Evolutionary conservation across 2,888 invertebrate genomes (phyloP), one percentile per base, ranked within the genome.

Genomic region (Leptothorax acervorum): DNA sequence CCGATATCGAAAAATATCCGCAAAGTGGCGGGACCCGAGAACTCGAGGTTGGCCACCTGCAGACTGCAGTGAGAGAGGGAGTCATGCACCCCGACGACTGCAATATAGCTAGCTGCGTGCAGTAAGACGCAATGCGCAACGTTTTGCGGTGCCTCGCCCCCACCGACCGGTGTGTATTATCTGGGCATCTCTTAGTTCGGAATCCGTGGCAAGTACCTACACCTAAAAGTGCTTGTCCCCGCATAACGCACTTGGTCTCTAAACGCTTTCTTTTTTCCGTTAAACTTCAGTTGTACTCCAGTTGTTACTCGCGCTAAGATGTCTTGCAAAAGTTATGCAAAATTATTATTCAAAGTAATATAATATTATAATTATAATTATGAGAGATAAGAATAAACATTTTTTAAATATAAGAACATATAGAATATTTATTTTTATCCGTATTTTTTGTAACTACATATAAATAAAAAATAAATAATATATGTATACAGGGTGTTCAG

Each of bases 111-210:
- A 83, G 83, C 88, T 90, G 90, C 91, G 90, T 90, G 89, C 86
- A 85, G 90, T 88, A 92, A 92, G 93, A 93, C 94, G 94, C 94
- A 94, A 92, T 94, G 94, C 94, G 94, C 93, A 94, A 94, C 92
- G 90, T 92, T 93, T 93, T 93, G 94, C 94, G 90, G 93, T 90
- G 88, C 83, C 85, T 86, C 83, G 74, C 86, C 74, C 35, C 66
- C n/a, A 55, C 57, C 55, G n/a, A 45, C 51, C 12, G 45, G 55
- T 28, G n/a, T 76, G 63, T 65, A 70, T 35, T 48, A 35, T 42
- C 42, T 65, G 55, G 12, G 11, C 15, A 78, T 45, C 39, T 28
- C n/a, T 15, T 23, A 23, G 23, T 23, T 23, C n/a, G 12, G 3
- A 68, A 55, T 31, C 42, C 55, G 70, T 39, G 51, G 35, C 11